Conservation (phyloP, 2,797 vertebrate genomes). For the Gadopsis marmoratus region DNA sequence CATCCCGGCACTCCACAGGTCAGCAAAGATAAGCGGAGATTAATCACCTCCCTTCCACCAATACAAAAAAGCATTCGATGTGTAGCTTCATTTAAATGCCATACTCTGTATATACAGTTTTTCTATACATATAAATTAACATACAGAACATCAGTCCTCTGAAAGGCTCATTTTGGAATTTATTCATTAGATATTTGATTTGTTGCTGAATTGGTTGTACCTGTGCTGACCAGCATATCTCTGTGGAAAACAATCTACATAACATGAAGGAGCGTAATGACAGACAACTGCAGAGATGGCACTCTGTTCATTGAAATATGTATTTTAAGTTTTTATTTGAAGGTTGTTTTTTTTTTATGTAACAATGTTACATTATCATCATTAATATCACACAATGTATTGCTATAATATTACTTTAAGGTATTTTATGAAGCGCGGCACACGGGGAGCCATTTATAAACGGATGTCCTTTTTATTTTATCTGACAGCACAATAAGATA, state of each 20-base stretch:
- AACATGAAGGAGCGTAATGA: not conserved
- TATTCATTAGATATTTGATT: slow-evolving; percentile 12
- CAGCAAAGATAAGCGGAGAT: not conserved
- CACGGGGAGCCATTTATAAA: slow-evolving; percentile 1
- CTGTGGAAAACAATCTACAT: not conserved
- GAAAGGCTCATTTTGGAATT: not conserved
- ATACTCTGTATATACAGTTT: not conserved
- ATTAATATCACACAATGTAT: not conserved
- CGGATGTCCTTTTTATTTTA: slow-evolving; percentile 19
- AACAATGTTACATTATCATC: slow-evolving; percentile 2
- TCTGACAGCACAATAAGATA: slow-evolving; percentile 12
- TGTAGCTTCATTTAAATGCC: slow-evolving; percentile 7
- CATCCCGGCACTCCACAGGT: not conserved
- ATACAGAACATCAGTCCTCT: not conserved
- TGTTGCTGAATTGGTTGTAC: not conserved
- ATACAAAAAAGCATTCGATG: not conserved
- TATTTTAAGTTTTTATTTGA: not conserved
- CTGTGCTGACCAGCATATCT: not conserved
- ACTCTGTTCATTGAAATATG: not conserved
- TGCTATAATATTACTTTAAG: not conserved
- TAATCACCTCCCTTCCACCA: not conserved
- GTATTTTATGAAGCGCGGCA: not conserved
- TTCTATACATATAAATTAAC: not conserved
- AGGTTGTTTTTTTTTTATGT: not conserved
- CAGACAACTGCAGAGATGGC: slow-evolving; percentile 1